Conservation (phyloP, 2,797 vertebrate genomes). For the Eremophila alpestris region DNA sequence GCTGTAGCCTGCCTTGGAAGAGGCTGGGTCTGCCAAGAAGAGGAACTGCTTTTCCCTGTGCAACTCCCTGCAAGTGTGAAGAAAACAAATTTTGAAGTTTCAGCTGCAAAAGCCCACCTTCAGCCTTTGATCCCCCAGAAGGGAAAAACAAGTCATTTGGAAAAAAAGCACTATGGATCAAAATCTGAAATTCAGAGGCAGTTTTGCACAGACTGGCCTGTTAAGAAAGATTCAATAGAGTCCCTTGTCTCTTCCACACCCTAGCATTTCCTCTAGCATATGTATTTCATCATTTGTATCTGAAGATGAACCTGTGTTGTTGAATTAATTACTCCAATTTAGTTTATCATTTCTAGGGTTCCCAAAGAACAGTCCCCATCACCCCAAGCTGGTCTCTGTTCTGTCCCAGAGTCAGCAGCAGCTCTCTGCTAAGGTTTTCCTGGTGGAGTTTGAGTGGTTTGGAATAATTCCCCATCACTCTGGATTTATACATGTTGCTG, state of each 20-base stretch:
- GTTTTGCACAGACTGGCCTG: background rate
- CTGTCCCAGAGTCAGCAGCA: background rate
- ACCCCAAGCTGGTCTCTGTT: background rate
- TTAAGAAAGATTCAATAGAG: background rate
- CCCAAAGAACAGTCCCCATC: background rate
- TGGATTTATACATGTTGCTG: background rate
- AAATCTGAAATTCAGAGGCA: background rate
- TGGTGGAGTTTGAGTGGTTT: background rate
- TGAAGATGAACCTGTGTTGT: background rate
- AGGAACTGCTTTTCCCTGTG: background rate
- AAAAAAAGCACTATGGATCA: accelerated
- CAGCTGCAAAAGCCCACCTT: background rate
- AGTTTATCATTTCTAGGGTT: background rate
- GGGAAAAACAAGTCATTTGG: background rate
- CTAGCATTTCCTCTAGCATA: background rate
- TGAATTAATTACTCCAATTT: background rate
- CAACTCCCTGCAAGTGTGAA: background rate
- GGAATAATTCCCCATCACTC: background rate
- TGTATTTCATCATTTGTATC: background rate
- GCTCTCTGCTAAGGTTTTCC: background rate
- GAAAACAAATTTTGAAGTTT: background rate
- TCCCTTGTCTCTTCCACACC: background rate
- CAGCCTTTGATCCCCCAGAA: background rate
- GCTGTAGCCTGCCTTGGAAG: background rate
- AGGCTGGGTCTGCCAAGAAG: background rate